A percentile compares a stretch with the other conserved stretches of the same genome.
Evolutionary conservation across 2,888 invertebrate species (phyloP).

Genomic region (Zaprionus obscuricornis): DNA sequence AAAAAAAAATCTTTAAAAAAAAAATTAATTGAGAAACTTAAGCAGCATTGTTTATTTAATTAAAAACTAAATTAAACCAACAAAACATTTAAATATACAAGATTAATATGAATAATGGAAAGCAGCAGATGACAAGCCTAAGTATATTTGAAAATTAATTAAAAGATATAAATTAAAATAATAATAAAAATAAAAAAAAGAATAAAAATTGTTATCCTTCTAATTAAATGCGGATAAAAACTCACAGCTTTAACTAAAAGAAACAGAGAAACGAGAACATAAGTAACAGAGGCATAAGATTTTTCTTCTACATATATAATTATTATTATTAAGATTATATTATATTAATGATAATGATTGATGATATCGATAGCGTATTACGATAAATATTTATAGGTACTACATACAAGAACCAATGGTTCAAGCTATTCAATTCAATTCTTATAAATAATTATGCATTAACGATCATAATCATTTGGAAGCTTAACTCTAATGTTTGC

Average conservation of each 20-base stretch:
- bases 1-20: too few relatives aligned
- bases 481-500: conserved; percentile 68
- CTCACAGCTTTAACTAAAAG: conserved; percentile 81
- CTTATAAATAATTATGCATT: conserved; percentile 69
- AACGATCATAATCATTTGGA: conserved; percentile 76
- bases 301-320: conserved; percentile 79
- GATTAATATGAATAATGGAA: too few relatives aligned
- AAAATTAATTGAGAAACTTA: too few relatives aligned
- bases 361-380: too few relatives aligned
- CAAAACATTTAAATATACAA: conserved; percentile 20
- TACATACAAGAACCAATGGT: conserved; percentile 62
- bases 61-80: conserved; percentile 31
- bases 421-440: conserved; percentile 77
- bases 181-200: conserved; percentile 31
- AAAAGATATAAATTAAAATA: conserved; percentile 43
- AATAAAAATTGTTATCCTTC: conserved; percentile 74
- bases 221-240: conserved; percentile 80
- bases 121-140: too few relatives aligned
- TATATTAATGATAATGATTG: conserved; percentile 56
- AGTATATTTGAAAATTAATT: conserved; percentile 54
- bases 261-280: too few relatives aligned
- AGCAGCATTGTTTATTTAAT: conserved; percentile 52
- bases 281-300: conserved; percentile 76
- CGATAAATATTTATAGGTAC: conserved; percentile 75
- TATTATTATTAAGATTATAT: conserved; percentile 73